These are phyloP conservation scores for Tychaedon coryphoeus DNA, from an alignment of 2,113 vertebrate genomes.

Conservation along the genomic window DNA sequence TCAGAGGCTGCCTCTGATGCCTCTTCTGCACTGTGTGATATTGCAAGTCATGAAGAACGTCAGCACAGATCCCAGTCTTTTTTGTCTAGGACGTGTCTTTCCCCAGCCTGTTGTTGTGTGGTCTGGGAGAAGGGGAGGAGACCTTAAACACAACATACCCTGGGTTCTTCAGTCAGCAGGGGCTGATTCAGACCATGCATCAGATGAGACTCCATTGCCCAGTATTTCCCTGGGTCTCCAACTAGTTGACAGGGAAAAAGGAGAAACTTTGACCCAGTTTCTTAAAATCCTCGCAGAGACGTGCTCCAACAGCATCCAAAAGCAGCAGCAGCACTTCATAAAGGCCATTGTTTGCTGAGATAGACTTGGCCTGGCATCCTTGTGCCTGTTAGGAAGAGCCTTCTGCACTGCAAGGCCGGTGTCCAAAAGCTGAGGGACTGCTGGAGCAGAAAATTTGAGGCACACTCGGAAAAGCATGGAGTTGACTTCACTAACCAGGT, in stretches of 20 bases:
- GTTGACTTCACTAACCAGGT: constrained; percentile 66
- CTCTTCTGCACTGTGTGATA: neutral
- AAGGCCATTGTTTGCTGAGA: constrained; percentile 36
- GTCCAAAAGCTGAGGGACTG: constrained; percentile 44
- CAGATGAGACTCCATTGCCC: neutral
- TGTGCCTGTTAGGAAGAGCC: neutral
- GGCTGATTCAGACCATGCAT: neutral
- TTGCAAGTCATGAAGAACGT: neutral
- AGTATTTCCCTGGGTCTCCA: neutral
- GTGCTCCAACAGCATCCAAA: neutral
- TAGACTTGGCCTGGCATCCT: constrained; percentile 34
- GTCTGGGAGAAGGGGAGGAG: neutral
- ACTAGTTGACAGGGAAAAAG: neutral
- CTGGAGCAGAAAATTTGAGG: constrained; percentile 65
- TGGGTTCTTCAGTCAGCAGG: neutral
- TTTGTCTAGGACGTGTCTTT: neutral
- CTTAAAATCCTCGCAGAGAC: neutral
- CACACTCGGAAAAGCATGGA: constrained; percentile 38
- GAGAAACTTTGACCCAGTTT: constrained; percentile 3
- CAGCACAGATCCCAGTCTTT: neutral
- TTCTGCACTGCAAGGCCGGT: neutral
- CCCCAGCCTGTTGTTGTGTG: neutral
- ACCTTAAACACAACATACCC: neutral
- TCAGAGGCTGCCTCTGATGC: neutral
- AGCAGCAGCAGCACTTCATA: constrained; percentile 37